Base-by-base conservation (phyloP, 2,888 invertebrate genomes). In the Eilema griseolum region DNA sequence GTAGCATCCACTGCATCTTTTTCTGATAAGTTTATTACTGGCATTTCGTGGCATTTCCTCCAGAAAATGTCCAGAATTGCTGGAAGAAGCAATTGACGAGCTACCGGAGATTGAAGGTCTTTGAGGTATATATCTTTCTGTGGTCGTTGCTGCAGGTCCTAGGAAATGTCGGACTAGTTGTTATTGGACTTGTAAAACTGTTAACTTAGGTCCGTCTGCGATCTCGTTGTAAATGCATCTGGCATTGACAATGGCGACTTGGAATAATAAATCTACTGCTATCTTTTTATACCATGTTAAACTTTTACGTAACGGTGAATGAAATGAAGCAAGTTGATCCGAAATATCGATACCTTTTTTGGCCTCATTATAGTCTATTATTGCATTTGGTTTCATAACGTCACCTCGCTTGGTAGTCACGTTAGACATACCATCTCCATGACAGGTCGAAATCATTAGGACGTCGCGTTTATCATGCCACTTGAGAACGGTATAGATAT, bases 1-100 rank as follows among this genome's bases (percentile, higher is more conserved):
- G 77, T 80, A 79, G 69, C 78, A 80, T n/a, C 75, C 77, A 66
- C 63, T 74, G 64, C 75, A 80, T 64, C 72, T 71, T 65, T 77
- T 77, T 69, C 74, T 70, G 2, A 79, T 70, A 0, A 77, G 59
- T 70, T 71, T 73, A 59, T 66, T 57, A 24, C 24, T 57, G 24
- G 57, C 57, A 57, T 57, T 57, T 57, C 57, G 24, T 57, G 57
- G 24, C 23, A 57, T 57, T 57, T 57, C 57, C 14, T 57, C 4
- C 56, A 24, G 24, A 57, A 14, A 57, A 57, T 57, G 24, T 57
- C 57, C 12, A 57, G 57, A 57, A 57, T 31, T 31, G 10, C 10
- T 1, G 1, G 5, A 28, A 28, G 5, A 28, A 5, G 5, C 3
- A 28, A 4, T 28, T 4, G 28, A 28, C 3, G 5, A 28, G 28